Base-by-base conservation (phyloP, 1,140 invertebrate genomes). In the Bombus consobrinus region DNA sequence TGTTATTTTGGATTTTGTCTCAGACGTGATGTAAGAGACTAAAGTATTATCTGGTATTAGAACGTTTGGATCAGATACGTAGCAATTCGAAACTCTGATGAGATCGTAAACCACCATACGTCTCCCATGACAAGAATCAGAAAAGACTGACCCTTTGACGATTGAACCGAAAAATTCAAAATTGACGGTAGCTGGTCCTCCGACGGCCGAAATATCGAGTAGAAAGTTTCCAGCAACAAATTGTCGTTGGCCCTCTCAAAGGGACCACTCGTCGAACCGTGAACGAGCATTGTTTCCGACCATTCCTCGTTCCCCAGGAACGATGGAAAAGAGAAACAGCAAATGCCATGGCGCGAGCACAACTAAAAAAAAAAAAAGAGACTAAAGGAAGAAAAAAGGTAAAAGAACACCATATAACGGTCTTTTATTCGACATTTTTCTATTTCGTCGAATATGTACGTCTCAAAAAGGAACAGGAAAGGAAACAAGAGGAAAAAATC, bases 261-360 rank as follows among this genome's bases (percentile, higher is more conserved):
- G 47, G 62, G 8, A 22, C n/a, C 64, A 41, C 32, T 47, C 68
- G 64, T 71, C 39, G n/a, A 59, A 71, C 66, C 34, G 82, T 71
- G 82, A 84, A 79, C 82, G 75, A 71, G 47, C 75, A 78, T 78
- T 59, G 74, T 84, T 57, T 32, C 41, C 62, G 4, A 10, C 37
- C 12, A 47, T 77, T 34, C 53, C n/a, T 28, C 39, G 39, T 71
- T 68, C 34, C 76, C 28, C 32, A 53, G 18, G 18, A 53, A 3
- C 76, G 39, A 59, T 62, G 68, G 10, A 59, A 72, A 37, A 32
- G 25, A 10, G 39, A 72, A 78, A 57, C 47, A 79, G 39, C 64
- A 64, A 69, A 37, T 28, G 8, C 8, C 32, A 22, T 10, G 18
- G 8, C 28, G 15, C 1, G 6, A 43, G 10, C 25, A 32, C 6